A percentile compares a stretch with the other conserved stretches of the same genome.
phyloP scores from a whole-genome alignment of 30 jellyfish, hydroid and myxozoan species.

The Nemopilema nomurai region DNA sequence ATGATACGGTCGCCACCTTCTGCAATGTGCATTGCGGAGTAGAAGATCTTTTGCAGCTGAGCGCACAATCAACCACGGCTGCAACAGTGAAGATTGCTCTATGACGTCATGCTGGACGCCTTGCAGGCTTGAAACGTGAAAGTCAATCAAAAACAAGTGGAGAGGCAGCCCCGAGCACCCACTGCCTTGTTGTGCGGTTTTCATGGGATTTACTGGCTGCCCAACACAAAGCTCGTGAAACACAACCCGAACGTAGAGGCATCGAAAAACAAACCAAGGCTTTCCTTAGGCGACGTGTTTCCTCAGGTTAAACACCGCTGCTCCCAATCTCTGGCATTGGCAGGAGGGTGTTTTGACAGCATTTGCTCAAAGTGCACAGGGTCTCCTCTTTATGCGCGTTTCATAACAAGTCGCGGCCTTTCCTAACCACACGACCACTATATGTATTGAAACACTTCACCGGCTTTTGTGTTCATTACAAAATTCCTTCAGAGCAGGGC shows the following conservation, averaged over 20 bases:
- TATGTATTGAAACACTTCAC: constrained; percentile 18
- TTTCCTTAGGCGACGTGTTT: constrained; percentile 20
- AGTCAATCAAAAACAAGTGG: background rate
- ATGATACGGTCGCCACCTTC: background rate
- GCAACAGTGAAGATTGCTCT: background rate
- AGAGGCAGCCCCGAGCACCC: background rate
- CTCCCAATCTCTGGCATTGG: background rate
- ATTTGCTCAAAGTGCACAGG: background rate
- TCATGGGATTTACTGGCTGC: background rate
- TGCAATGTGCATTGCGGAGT: background rate
- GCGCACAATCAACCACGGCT: background rate
- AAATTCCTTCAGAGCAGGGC: constrained; percentile 1
- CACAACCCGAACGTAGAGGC: constrained; percentile 9
- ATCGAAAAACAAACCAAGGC: background rate
- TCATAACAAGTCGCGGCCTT: constrained; percentile 39
- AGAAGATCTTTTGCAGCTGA: background rate
- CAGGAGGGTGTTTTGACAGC: constrained; percentile 1
- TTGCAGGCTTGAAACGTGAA: background rate
- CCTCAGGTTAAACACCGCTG: background rate
- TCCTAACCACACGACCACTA: constrained; percentile 45
- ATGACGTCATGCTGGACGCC: background rate
- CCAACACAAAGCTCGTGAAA: background rate
- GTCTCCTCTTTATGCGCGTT: background rate
- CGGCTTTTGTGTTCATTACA: constrained; percentile 14
- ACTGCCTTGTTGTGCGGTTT: constrained; percentile 1